Conservation (phyloP, 1,140 invertebrate species). For the Panagrolaimus sp. region DNA sequence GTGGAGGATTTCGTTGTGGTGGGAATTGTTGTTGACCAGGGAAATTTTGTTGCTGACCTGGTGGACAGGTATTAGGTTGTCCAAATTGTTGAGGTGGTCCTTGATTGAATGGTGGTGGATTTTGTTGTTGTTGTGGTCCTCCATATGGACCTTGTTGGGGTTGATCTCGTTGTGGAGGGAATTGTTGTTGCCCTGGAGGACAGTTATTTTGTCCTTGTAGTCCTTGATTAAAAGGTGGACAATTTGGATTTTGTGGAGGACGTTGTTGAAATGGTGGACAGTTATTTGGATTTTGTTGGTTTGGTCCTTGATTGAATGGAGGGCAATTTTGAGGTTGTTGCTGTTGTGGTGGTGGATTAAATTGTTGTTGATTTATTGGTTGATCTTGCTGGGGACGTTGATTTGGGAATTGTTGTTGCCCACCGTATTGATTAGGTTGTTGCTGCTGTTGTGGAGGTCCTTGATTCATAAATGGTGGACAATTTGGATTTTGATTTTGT, state of each 20-base stretch:
- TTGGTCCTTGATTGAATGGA: background rate
- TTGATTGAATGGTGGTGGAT: background rate
- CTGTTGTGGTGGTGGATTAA: background rate
- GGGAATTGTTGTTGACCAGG: no score
- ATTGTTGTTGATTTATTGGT: background rate
- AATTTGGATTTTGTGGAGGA: no score
- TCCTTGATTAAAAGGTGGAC: no score
- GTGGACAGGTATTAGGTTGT: background rate
- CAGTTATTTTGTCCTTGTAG: background rate
- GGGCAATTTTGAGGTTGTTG: background rate
- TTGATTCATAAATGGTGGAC: background rate
- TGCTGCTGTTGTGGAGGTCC: background rate
- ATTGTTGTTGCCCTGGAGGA: background rate
- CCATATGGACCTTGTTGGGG: no score
- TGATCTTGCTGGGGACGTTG: background rate
- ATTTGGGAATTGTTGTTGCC: background rate
- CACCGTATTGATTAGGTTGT: background rate
- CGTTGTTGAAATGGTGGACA: background rate
- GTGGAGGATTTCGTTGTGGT: background rate
- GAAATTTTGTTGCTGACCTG: background rate
- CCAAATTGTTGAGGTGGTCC: background rate
- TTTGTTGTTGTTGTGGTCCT: no score
- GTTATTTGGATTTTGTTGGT: background rate
- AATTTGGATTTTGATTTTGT: background rate
- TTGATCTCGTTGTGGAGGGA: no score